phyloP scores from a whole-genome alignment of 2,888 invertebrate genomes.

The Suillia variegata region DNA sequence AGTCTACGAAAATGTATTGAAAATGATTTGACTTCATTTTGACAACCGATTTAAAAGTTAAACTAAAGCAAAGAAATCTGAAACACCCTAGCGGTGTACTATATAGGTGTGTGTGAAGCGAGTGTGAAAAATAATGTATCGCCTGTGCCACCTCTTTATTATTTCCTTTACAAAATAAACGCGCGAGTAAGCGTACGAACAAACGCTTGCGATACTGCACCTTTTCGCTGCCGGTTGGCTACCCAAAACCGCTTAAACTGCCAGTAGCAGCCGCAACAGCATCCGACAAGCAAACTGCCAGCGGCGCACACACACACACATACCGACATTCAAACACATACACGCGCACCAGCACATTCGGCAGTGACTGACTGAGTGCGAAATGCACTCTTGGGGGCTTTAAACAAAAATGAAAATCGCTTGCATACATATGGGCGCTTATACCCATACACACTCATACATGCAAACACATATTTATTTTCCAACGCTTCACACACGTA shows the following conservation, averaged over 20 bases:
- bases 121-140: conserved; percentile 26
- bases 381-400: conserved; percentile 63
- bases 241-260: conserved; percentile 15
- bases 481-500: conserved; percentile 12
- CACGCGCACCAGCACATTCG: conserved; percentile 29
- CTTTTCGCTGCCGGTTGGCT: conserved; percentile 10
- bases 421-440: conserved; percentile 63
- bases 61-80: too few species aligned
- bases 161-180: conserved; percentile 3
- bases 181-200: too few species aligned
- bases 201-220: conserved; percentile 1
- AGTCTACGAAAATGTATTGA: too few species aligned
- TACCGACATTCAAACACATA: conserved; percentile 22
- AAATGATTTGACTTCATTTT: too few species aligned
- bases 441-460: conserved; percentile 38
- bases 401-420: conserved; percentile 63
- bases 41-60: too few species aligned
- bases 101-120: neutral
- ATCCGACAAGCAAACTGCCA: neutral
- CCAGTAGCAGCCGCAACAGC: conserved; percentile 19
- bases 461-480: conserved; percentile 21
- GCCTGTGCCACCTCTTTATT: conserved; percentile 20
- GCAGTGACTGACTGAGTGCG: conserved; percentile 56
- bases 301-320: conserved; percentile 14
- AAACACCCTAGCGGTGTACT: too few species aligned